Percentiles rank a stretch among this genome's conserved stretches.
Conservation (phyloP, 2,113 vertebrate genomes). For the Hydrolagus affinis region DNA sequence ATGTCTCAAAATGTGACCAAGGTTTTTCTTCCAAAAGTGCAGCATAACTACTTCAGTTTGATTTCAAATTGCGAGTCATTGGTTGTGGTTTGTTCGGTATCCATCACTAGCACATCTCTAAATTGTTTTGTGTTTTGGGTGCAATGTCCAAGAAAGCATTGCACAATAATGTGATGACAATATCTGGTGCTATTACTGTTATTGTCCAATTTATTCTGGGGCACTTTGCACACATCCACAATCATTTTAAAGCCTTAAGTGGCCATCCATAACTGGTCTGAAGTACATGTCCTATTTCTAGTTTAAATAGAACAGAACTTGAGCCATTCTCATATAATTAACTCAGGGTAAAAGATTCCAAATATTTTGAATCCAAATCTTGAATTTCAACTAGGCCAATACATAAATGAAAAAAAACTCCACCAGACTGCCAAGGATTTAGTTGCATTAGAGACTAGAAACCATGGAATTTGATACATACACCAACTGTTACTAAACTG, state of each 20-base stretch:
- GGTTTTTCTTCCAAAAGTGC: neutral
- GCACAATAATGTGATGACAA: neutral
- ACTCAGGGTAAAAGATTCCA: neutral
- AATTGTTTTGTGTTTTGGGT: neutral
- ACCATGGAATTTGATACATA: neutral
- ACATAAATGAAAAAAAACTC: neutral
- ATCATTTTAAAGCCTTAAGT: too few species aligned
- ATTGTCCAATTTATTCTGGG: neutral
- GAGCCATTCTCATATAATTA: neutral
- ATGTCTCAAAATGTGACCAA: neutral
- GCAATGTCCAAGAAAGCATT: neutral
- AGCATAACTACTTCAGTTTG: neutral
- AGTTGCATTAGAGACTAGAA: neutral
- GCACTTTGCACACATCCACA: neutral
- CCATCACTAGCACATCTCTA: neutral
- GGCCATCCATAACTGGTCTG: neutral
- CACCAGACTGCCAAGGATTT: neutral
- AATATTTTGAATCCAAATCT: neutral
- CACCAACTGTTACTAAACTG: neutral
- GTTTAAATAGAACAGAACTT: neutral
- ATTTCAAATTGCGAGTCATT: neutral
- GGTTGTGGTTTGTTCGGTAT: neutral
- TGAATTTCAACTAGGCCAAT: neutral
- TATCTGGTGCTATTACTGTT: too few species aligned
- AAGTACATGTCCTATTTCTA: neutral